These are phyloP conservation scores for silkworm (Bombyx mori) DNA, from an alignment of 1,140 invertebrate genomes.

Conservation along the genomic window ASM3026992v2 NC_085112.1:5544501-5545000, in stretches of 20 bases:
- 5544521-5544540: too few species aligned
- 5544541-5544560: too few species aligned
- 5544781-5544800: background rate
- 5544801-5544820: background rate
- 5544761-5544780: background rate
- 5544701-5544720: too few species aligned
- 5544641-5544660: too few species aligned
- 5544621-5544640: too few species aligned
- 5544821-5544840: conserved; percentile 39
- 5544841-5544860: conserved; percentile 35
- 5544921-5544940: conserved; percentile 67
- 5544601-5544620: too few species aligned
- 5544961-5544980: conserved; percentile 19
- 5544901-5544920: conserved; percentile 66
- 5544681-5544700: too few species aligned
- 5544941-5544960: conserved; percentile 36
- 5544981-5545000: conserved; percentile 6
- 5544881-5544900: conserved; percentile 67
- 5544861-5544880: conserved; percentile 45
- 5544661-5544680: too few species aligned
- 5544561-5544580: too few species aligned
- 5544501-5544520: background rate
- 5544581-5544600: too few species aligned
- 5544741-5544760: background rate
- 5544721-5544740: too few species aligned